Conservation (phyloP, 2,113 vertebrate genomes). For the Cochlearius cochlearius region DNA sequence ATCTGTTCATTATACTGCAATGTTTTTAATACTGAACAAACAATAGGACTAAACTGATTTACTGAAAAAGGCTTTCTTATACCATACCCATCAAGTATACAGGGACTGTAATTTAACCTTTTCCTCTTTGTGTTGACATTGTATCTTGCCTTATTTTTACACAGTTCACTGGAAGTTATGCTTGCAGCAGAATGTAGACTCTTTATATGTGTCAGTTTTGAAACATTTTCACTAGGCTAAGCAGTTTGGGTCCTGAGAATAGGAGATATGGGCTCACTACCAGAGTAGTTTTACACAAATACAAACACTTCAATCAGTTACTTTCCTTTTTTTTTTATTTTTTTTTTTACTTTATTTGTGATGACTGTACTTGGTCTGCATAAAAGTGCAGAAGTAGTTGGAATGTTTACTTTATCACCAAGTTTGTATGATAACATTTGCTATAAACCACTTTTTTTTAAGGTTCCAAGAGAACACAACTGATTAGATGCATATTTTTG, state of each 20-base stretch:
- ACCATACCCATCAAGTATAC: not conserved
- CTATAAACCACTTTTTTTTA: not conserved
- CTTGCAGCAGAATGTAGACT: not conserved
- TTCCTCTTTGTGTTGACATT: not conserved
- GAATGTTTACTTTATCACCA: slow-evolving; percentile 5
- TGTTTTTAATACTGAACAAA: not conserved
- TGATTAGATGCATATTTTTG: slow-evolving; percentile 1
- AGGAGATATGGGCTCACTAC: not conserved
- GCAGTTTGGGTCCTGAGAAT: not conserved
- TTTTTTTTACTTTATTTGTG: not conserved
- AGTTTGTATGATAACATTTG: not conserved
- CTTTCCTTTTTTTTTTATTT: not conserved
- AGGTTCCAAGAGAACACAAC: not conserved
- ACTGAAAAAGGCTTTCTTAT: not conserved
- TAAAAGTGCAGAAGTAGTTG: not conserved
- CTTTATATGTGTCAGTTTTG: not conserved
- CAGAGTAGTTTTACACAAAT: not conserved
- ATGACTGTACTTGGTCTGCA: not conserved
- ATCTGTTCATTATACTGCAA: not conserved
- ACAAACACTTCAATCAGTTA: not conserved
- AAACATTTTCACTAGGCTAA: not conserved
- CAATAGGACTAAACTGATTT: not conserved
- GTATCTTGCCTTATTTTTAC: not conserved
- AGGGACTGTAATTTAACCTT: not conserved
- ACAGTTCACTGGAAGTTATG: not conserved